A percentile compares a stretch with the other conserved stretches of the same genome.
Evolutionary conservation across 2,797 vertebrate genomes (phyloP).

Genomic region (Oophaga sylvatica): DNA sequence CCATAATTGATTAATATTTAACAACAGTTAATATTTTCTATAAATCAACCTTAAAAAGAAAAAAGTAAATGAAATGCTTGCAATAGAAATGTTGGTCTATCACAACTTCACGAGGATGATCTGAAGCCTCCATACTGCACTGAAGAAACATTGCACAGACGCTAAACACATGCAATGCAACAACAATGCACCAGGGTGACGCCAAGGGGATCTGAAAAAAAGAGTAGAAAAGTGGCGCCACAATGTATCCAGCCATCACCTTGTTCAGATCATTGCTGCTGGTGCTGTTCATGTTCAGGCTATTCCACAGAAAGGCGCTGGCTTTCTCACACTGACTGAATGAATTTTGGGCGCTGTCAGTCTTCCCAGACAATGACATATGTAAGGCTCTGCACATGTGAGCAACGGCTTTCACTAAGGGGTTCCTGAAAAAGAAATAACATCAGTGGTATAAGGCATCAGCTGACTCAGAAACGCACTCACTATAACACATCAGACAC

Average conservation of each 20-base stretch:
- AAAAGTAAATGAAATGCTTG: not conserved
- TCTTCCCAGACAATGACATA: slow-evolving; percentile 84
- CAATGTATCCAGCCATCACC: slow-evolving; percentile 71
- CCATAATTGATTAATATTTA: not conserved
- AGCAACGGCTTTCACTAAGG: slow-evolving; percentile 87
- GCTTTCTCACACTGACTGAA: slow-evolving; percentile 88
- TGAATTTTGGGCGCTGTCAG: slow-evolving; percentile 80
- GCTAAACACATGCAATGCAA: slow-evolving; percentile 96
- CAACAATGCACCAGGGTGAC: slow-evolving; percentile 98
- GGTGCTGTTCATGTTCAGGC: slow-evolving; percentile 79
- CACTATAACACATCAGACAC: not conserved
- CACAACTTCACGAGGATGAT: not conserved
- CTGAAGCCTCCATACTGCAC: slow-evolving; percentile 91
- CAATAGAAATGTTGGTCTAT: not conserved
- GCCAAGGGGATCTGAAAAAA: slow-evolving; percentile 63
- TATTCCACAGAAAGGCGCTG: slow-evolving; percentile 86
- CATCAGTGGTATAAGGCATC: not conserved
- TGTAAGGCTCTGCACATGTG: slow-evolving; percentile 90
- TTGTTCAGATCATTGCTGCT: slow-evolving; percentile 84
- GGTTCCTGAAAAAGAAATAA: slow-evolving; percentile 76
- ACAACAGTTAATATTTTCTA: not conserved
- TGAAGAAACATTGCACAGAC: slow-evolving; percentile 94
- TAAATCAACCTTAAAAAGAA: not conserved
- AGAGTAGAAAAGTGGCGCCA: not conserved
- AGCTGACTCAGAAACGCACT: not conserved